Percentiles rank a stretch among this genome's conserved stretches.
phyloP scores from a whole-genome alignment of 2,797 vertebrate genomes.

The Melanotaenia boesemani region DNA sequence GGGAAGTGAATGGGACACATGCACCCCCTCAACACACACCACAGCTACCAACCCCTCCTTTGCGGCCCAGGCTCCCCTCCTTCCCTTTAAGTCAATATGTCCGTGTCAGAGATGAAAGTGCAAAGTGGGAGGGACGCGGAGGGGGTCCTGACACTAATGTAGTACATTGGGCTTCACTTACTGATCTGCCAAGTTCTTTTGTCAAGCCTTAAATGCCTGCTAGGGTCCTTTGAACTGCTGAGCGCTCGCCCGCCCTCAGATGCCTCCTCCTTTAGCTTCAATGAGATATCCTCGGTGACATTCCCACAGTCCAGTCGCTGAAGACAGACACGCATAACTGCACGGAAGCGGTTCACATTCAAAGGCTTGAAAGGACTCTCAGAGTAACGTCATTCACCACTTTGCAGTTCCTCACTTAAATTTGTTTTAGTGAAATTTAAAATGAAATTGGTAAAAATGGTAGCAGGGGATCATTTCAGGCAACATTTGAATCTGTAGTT shows the following conservation, averaged over 20 bases:
- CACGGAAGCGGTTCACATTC: slow-evolving; percentile 66
- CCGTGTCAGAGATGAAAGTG: slow-evolving; percentile 89
- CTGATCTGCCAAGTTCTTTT: slow-evolving; percentile 87
- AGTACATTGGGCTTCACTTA: slow-evolving; percentile 86
- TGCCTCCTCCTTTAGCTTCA: slow-evolving; percentile 71
- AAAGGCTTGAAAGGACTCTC: slow-evolving; percentile 61
- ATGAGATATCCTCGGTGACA: slow-evolving; percentile 74
- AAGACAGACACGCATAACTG: slow-evolving; percentile 70
- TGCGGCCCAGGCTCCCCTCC: slow-evolving; percentile 60
- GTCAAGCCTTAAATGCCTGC: slow-evolving; percentile 83
- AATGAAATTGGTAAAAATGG: slow-evolving; percentile 23
- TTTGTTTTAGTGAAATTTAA: slow-evolving; percentile 34
- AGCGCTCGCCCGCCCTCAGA: slow-evolving; percentile 73
- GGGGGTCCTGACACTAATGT: slow-evolving; percentile 86
- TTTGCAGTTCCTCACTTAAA: slow-evolving; percentile 11
- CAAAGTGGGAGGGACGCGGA: slow-evolving; percentile 81
- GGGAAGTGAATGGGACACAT: slow-evolving; percentile 76
- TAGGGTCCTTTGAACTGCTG: slow-evolving; percentile 84
- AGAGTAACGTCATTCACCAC: slow-evolving; percentile 48
- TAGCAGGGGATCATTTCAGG: slow-evolving; percentile 31
- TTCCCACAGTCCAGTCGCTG: slow-evolving; percentile 77
- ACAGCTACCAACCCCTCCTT: slow-evolving; percentile 52
- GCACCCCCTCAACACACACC: slow-evolving; percentile 51
- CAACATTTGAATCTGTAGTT: slow-evolving; percentile 41
- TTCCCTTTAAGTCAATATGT: slow-evolving; percentile 83